Evolutionary conservation across 2,797 vertebrate genomes (phyloP).

Genomic region (Philypnodon macrostomus): DNA sequence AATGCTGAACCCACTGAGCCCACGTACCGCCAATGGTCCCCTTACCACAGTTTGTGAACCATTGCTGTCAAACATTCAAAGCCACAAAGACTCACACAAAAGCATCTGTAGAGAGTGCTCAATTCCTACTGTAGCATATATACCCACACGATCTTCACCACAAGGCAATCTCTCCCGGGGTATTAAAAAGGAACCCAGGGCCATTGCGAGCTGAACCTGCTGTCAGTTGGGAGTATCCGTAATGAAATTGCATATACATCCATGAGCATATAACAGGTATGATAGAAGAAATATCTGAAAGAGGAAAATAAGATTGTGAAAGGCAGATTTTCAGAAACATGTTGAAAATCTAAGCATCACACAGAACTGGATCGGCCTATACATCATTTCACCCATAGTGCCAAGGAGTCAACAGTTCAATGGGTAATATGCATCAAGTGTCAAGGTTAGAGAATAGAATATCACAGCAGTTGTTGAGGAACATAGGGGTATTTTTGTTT

Average conservation of each 20-base stretch:
- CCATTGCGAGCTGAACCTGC: constrained; percentile 48
- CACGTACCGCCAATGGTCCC: too few relatives aligned
- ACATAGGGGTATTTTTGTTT: too few relatives aligned
- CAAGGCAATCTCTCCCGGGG: constrained; percentile 50
- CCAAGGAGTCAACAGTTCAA: not conserved
- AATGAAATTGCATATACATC: constrained; percentile 70
- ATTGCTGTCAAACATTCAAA: not conserved
- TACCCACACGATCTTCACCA: constrained; percentile 29
- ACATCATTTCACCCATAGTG: constrained; percentile 1
- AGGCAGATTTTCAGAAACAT: constrained; percentile 19
- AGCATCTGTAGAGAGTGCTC: constrained; percentile 1
- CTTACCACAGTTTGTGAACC: too few relatives aligned
- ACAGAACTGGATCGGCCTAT: constrained; percentile 8
- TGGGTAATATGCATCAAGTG: not conserved
- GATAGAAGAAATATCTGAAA: constrained; percentile 30
- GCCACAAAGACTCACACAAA: constrained; percentile 12
- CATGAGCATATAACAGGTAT: constrained; percentile 46
- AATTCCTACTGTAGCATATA: constrained; percentile 10
- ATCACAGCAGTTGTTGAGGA: too few relatives aligned
- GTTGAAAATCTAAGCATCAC: constrained; percentile 31
- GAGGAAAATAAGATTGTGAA: constrained; percentile 21
- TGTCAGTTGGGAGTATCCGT: constrained; percentile 57
- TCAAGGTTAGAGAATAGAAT: not conserved
- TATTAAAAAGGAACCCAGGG: constrained; percentile 48
- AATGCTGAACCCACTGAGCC: too few relatives aligned